Evolutionary conservation across 2,113 vertebrate species (phyloP).

Genomic region (Pampusana beccarii): DNA sequence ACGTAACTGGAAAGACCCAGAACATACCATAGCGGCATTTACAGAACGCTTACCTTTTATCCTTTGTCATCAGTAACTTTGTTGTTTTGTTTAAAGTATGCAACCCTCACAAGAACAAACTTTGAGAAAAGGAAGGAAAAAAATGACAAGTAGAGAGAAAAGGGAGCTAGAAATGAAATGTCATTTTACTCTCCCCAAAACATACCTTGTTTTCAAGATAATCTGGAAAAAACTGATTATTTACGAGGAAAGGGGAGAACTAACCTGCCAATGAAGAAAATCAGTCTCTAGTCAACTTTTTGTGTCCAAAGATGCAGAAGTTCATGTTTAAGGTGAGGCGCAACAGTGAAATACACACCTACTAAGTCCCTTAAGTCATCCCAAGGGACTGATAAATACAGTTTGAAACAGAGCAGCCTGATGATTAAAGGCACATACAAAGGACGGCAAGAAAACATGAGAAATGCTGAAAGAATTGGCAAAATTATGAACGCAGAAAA

Average conservation of each 20-base stretch:
- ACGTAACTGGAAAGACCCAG: background rate
- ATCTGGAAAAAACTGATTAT: background rate
- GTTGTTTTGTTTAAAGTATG: background rate
- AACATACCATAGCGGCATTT: background rate
- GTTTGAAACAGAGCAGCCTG: background rate
- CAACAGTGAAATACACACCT: background rate
- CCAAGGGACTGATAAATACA: background rate
- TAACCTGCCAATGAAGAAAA: background rate
- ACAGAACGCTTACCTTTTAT: background rate
- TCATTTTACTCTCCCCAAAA: background rate
- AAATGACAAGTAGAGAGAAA: background rate
- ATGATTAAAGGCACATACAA: background rate
- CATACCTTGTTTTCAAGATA: background rate
- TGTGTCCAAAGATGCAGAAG: background rate
- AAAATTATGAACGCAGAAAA: background rate
- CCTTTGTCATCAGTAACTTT: background rate
- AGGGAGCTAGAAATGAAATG: background rate
- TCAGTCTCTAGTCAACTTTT: background rate
- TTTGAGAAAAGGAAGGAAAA: background rate
- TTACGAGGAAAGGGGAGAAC: background rate
- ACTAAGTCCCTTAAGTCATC: background rate
- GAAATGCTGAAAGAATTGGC: background rate
- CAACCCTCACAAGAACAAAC: background rate
- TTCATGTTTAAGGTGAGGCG: background rate
- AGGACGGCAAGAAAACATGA: background rate